These are phyloP conservation scores for Eira barbara DNA, from an alignment of 2,113 vertebrate species.

Conservation along the genomic window DNA sequence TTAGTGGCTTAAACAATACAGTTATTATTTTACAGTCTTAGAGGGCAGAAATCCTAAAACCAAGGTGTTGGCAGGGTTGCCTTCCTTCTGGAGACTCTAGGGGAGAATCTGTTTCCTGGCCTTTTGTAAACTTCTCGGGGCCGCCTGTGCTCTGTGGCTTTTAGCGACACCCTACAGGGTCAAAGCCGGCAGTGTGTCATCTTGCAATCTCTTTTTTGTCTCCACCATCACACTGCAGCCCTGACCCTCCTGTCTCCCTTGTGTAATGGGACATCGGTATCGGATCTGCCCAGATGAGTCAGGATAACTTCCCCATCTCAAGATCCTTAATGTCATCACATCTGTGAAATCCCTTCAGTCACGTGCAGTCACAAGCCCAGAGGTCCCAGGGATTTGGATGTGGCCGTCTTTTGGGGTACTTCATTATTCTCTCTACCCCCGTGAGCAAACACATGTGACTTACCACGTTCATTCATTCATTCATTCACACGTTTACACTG, in stretches of 20 bases:
- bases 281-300: not conserved
- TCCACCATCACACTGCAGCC: not conserved
- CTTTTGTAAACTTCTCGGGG: not conserved
- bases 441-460: not conserved
- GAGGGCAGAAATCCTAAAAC: not conserved
- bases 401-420: not conserved
- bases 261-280: not conserved
- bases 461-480: not conserved
- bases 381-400: not conserved
- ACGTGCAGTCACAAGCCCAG: not conserved
- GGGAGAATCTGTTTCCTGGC: not conserved
- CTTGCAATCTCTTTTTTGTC: not conserved
- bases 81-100: not conserved
- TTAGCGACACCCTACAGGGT: rapidly evolving
- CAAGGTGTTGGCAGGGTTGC: not conserved
- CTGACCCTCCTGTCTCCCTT: not conserved
- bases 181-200: rapidly evolving
- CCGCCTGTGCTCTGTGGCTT: not conserved
- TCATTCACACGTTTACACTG: not conserved
- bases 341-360: not conserved
- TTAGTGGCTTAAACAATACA: not conserved
- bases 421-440: not conserved
- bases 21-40: not conserved
- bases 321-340: not conserved
- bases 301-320: not conserved